These are phyloP conservation scores for Mycteria americana DNA, from an alignment of 2,797 vertebrate genomes.

Conservation along the genomic window DNA sequence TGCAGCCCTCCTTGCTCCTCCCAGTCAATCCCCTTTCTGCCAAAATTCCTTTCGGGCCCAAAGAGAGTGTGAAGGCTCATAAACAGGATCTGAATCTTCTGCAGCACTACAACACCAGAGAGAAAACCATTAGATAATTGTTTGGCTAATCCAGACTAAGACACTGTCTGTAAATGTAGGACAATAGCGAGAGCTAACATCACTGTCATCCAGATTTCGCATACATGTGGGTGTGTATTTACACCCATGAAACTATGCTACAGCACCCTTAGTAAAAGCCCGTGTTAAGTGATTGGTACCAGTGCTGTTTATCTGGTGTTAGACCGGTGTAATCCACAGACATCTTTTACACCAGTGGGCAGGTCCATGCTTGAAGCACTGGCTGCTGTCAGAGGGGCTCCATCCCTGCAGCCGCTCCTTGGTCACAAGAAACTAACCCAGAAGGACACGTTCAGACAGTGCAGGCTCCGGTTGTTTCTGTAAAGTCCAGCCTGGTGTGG, in stretches of 20 bases:
- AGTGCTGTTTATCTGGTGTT: neutral
- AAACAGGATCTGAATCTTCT: neutral
- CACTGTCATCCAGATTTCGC: neutral
- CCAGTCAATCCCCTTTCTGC: neutral
- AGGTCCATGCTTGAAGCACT: fast-evolving
- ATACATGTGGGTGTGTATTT: neutral
- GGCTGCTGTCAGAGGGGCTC: neutral
- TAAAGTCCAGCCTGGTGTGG: neutral
- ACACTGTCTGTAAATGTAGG: neutral
- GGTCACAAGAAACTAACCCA: neutral
- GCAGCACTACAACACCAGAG: neutral
- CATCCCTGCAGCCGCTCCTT: neutral
- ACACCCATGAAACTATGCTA: neutral
- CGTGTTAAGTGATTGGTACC: fast-evolving
- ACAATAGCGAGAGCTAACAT: neutral
- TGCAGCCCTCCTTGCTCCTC: neutral
- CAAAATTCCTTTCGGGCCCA: neutral
- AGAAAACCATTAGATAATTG: neutral
- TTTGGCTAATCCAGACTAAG: neutral
- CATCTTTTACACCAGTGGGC: fast-evolving
- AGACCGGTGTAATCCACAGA: fast-evolving
- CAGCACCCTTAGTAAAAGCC: neutral
- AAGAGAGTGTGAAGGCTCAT: neutral
- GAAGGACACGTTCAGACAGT: neutral
- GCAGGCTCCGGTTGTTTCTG: fast-evolving